Evolutionary conservation across 1,140 invertebrate genomes (phyloP), one percentile per base, ranked within the genome.

Genomic region (Hyphantria cunea): DNA sequence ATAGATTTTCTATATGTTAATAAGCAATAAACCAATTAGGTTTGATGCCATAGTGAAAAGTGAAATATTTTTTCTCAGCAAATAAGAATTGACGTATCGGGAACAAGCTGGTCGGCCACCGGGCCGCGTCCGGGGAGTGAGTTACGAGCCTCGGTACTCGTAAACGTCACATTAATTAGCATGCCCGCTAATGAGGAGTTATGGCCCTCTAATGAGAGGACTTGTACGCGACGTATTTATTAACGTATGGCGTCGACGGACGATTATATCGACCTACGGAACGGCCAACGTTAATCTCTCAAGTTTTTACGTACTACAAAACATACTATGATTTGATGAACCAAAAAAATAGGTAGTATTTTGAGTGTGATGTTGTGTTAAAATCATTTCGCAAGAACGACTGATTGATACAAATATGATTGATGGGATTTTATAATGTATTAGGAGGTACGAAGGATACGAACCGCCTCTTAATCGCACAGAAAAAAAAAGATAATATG

Each of bases 101-200:
- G 58, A 55, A 25, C 37, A 41, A 39, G 37, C 49, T 51, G 49
- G 61, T 41, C 32, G 17, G 17, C 17, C 17, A 25, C 17, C 17
- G 17, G 39, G 44, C 47, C 17, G 48, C 44, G 67, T 63, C 55
- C 68, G 50, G 53, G 58, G 70, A 71, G 70, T 80, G 80, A 84
- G 73, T 82, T 82, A 85, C 76, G 78, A 76, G 63, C 72, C 66
- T 53, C 66, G 70, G 64, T 76, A 66, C 64, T 68, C 78, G 84
- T 84, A 82, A 84, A 82, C 80, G 82, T 89, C 86, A 78, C 80
- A 78, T 86, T 86, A 89, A 89, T 89, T 89, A 85, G 84, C 78
- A 78, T 80, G 72, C 70, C 82, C 82, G 62, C 85, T 90, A 88
- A 90, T 90, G 87, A 90, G 83, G 84, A 90, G 78, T 90, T 90